A percentile compares a stretch with the other conserved stretches of the same genome.
Conservation (phyloP, 2,797 vertebrate species). For the Parotocinclus haroldoi region DNA sequence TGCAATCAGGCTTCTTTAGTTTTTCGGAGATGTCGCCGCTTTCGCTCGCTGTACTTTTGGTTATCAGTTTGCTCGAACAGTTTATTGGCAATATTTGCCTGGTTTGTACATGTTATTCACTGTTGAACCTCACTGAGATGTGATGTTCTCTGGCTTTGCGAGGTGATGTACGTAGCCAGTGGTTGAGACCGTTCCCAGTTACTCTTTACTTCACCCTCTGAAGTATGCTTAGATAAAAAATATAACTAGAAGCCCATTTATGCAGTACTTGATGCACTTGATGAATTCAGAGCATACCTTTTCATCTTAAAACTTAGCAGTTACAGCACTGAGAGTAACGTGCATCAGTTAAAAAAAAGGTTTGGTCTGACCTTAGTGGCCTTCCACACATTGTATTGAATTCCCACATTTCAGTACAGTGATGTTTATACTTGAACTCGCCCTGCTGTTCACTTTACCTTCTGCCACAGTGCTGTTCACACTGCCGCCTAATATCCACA, state of each 20-base stretch:
- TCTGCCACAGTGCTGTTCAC: constrained; percentile 38
- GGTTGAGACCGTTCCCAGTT: constrained; percentile 38
- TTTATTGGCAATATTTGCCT: constrained; percentile 56
- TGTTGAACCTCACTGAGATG: constrained; percentile 36
- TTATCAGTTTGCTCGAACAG: constrained; percentile 34
- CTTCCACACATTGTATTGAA: constrained; percentile 19
- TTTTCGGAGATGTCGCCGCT: not conserved
- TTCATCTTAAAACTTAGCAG: no score
- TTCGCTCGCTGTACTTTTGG: constrained; percentile 7
- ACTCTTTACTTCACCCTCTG: no score
- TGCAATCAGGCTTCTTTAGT: not conserved
- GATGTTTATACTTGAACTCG: constrained; percentile 49
- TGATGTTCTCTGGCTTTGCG: constrained; percentile 18
- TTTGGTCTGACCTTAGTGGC: not conserved
- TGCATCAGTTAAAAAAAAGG: no score
- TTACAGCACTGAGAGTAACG: no score
- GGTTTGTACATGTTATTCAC: constrained; percentile 35
- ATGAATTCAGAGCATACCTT: not conserved
- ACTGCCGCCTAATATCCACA: constrained; percentile 33
- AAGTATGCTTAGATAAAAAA: no score
- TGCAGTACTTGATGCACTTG: not conserved
- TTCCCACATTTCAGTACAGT: constrained; percentile 31
- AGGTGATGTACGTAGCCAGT: constrained; percentile 16
- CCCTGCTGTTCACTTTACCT: constrained; percentile 33
- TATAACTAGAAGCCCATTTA: no score